A percentile compares a stretch with the other conserved stretches of the same genome.
Evolutionary conservation across 2,888 invertebrate genomes (phyloP).

Genomic region (Tortrix viridana): DNA sequence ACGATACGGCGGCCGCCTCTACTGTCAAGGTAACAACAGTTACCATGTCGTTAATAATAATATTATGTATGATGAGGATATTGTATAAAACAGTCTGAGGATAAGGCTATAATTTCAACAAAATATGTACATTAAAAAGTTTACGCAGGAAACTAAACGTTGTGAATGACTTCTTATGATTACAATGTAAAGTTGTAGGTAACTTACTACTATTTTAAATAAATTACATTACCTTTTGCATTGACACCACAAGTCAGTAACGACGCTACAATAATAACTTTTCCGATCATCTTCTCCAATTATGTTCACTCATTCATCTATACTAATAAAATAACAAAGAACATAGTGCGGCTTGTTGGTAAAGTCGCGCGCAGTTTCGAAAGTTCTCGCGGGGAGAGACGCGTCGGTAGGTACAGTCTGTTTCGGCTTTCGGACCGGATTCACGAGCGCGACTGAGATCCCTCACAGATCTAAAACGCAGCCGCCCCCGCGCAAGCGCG

Average conservation of each 20-base stretch:
- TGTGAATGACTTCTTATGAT: too few relatives aligned
- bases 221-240: slow-evolving; percentile 55
- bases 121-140: too few relatives aligned
- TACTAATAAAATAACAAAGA: neutral
- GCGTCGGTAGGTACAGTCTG: neutral
- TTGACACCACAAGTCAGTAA: slow-evolving; percentile 47
- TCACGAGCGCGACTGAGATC: slow-evolving; percentile 27
- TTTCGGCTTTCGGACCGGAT: slow-evolving; percentile 2
- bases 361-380: slow-evolving; percentile 17
- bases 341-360: neutral
- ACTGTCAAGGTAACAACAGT: too few relatives aligned
- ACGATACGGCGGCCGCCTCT: too few relatives aligned
- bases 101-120: too few relatives aligned
- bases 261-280: slow-evolving; percentile 44
- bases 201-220: slow-evolving; percentile 29
- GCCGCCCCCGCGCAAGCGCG: slow-evolving; percentile 39
- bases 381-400: slow-evolving; percentile 25
- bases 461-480: slow-evolving; percentile 9
- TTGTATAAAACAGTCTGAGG: too few relatives aligned
- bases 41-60: too few relatives aligned
- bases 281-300: slow-evolving; percentile 47
- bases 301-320: slow-evolving; percentile 9
- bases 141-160: too few relatives aligned
- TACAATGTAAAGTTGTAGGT: too few relatives aligned
- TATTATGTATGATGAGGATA: too few relatives aligned